Evolutionary conservation across 2,113 vertebrate species (phyloP), one percentile per base, ranked within the genome.

Genomic region (Pluvianellus socialis): DNA sequence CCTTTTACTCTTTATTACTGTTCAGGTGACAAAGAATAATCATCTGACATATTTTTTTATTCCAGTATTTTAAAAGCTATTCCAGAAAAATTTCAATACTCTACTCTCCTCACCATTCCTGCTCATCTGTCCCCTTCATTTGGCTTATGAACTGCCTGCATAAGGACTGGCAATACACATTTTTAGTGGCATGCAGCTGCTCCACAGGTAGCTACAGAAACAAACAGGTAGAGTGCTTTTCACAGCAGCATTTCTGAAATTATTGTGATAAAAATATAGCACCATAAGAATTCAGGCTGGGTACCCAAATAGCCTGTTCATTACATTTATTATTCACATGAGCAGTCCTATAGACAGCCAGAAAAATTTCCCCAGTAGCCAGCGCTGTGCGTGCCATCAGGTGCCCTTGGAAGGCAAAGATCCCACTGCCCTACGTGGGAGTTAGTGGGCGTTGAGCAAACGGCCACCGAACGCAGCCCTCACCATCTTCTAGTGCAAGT

Each of bases 191-290:
- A 18, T 35, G 66, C 58, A 94, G 62, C 32, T 66, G 73, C 94
- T 92, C 92, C 80, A 76, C 91, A 63, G 92, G 86, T 50, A 94
- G 85, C 89, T 88, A 27, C 58, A 94, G 81, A 92, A 95, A 95
- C 96, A 96, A 95, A 87, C 86, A 91, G 83, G 89, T 70, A 82
- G 74, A 91, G 50, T 19, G 42, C 77, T 95, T 92, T 62, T 92
- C 92, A 76, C 89, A 91, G 91, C 83, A 82, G 91, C 58, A 52
- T 55, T 90, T 58, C 92, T 50, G 49, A 94, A 95, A 79, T 68
- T 45, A 76, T 50, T 55, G 42, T 0, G 4, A 61, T n/a, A 76
- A 93, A 96, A 95, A 85, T 68, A 84, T 1, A 92, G 28, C 72
- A 67, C 23, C 27, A 8, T 4, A 17, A 62, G 70, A 92, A 61